phyloP scores from a whole-genome alignment of 1,140 invertebrate species.

The Cataglyphis hispanica region DNA sequence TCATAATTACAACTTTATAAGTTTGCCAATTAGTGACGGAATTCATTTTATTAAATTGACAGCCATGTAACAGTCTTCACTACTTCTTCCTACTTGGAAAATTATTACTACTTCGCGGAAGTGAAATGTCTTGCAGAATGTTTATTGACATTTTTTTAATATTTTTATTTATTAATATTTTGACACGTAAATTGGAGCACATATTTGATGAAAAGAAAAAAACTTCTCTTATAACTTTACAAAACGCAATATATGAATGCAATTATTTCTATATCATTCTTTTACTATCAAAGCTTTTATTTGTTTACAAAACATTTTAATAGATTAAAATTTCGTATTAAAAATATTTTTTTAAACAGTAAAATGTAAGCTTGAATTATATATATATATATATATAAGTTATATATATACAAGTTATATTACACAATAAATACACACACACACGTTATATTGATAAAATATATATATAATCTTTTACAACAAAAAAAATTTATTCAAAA shows the following conservation, averaged over 20 bases:
- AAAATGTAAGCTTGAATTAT: background rate
- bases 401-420: no score
- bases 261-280: background rate
- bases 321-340: background rate
- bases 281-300: background rate
- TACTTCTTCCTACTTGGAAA: background rate
- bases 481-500: background rate
- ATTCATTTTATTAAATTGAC: slow-evolving; percentile 10
- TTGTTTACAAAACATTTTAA: background rate
- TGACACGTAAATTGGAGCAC: no score
- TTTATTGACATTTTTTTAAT: background rate
- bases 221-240: background rate
- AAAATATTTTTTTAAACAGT: background rate
- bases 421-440: background rate
- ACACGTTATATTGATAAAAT: background rate
- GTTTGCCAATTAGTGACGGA: slow-evolving; percentile 10
- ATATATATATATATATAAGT: no score
- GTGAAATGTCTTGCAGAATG: background rate
- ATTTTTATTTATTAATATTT: slow-evolving; percentile 6
- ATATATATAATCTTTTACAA: background rate
- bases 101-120: background rate
- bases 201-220: background rate
- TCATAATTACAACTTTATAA: slow-evolving; percentile 13
- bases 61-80: background rate
- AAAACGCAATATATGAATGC: background rate